A percentile compares a stretch with the other conserved stretches of the same genome.
phyloP scores from a whole-genome alignment of 2,797 vertebrate genomes.

The Vireo griseus region DNA sequence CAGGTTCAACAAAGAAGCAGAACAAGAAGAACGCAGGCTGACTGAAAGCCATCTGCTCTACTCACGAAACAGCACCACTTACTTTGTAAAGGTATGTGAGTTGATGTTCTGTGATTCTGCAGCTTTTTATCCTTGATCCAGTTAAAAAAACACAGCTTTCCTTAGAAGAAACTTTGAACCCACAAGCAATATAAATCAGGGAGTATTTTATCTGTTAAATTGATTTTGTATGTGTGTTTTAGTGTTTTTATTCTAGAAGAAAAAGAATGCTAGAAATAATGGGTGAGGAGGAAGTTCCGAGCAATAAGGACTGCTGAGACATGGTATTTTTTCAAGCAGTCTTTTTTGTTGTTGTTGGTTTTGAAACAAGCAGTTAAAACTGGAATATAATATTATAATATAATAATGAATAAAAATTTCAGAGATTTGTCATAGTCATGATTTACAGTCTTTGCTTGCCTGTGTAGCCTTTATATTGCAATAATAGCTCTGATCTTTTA shows the following conservation, averaged over 20 bases:
- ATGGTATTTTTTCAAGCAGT: background rate
- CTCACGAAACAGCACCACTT: background rate
- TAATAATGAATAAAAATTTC: background rate
- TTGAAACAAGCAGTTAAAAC: background rate
- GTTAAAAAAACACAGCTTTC: background rate
- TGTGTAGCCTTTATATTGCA: background rate
- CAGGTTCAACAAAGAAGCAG: background rate
- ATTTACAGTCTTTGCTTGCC: background rate
- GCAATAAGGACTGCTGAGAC: background rate
- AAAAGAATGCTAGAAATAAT: background rate
- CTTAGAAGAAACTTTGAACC: background rate
- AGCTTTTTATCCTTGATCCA: background rate
- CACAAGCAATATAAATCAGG: background rate
- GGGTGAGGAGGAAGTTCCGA: background rate
- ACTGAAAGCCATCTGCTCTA: background rate
- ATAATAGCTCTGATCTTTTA: background rate
- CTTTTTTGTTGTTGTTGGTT: background rate
- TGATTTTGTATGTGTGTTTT: background rate
- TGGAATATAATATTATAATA: background rate
- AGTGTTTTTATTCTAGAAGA: background rate
- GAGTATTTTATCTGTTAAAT: background rate
- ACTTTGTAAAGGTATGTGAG: conserved; percentile 7
- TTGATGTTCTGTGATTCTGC: background rate
- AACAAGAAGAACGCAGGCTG: background rate
- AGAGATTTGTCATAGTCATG: background rate